Evolutionary conservation across 2,797 vertebrate species (phyloP).

Genomic region (Gephyroberyx darwinii): DNA sequence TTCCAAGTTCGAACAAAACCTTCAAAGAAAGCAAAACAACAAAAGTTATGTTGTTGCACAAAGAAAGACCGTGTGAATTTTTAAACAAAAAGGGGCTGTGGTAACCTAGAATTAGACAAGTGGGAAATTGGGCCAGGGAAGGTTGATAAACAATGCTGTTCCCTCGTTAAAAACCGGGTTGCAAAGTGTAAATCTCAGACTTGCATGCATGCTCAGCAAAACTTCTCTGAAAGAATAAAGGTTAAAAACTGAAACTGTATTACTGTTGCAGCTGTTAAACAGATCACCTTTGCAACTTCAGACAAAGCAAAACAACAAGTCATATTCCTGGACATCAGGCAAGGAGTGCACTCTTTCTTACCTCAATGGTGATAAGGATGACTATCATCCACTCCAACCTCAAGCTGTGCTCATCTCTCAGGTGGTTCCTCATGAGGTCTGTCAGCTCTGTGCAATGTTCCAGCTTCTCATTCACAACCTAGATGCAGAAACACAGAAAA

Average conservation of each 20-base stretch:
- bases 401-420: constrained; percentile 92
- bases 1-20: constrained; percentile 96
- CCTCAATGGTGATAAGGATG: constrained; percentile 97
- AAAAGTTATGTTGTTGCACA: neutral
- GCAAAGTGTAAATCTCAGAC: neutral
- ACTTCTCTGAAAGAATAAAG: too few species aligned
- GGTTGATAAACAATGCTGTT: neutral
- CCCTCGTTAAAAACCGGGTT: too few species aligned
- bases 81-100: neutral
- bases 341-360: constrained; percentile 53
- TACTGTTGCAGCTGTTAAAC: too few species aligned
- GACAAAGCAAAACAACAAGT: too few species aligned
- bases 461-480: constrained; percentile 99
- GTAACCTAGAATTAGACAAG: too few species aligned
- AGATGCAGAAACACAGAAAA: constrained; percentile 9
- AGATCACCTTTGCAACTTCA: too few species aligned
- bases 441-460: constrained; percentile 96
- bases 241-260: too few species aligned
- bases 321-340: neutral
- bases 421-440: constrained; percentile 96
- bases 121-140: neutral
- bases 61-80: neutral
- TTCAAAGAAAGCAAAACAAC: constrained; percentile 68
- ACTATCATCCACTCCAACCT: constrained; percentile 99
- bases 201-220: neutral